Evolutionary conservation across 2,888 invertebrate genomes (phyloP), one percentile per base, ranked within the genome.

Genomic region (Bruchidius siliquastri): DNA sequence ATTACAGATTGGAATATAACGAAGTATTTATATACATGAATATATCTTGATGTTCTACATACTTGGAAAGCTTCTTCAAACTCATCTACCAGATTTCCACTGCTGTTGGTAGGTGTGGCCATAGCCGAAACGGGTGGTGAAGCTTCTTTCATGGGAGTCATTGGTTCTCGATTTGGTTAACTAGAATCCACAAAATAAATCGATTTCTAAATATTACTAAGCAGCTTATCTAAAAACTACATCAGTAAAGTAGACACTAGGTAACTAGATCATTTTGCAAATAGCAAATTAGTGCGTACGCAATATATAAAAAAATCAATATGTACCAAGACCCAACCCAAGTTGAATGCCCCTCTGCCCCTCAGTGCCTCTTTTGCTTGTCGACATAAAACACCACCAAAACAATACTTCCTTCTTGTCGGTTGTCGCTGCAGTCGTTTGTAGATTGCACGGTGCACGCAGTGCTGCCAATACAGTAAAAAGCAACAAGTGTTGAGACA

Each of bases 41-140:
- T n/a, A n/a, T n/a, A n/a, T n/a, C n/a, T n/a, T n/a, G n/a, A n/a
- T n/a, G n/a, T n/a, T n/a, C n/a, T 67, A 21, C 10, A 20, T 88
- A 94, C 94, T 90, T 96, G 95, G 87, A 96, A 96, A 2, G 95
- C 94, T 88, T 96, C 95, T 87, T 96, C 96, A 82, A 96, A 95
- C 86, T 96, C 96, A 83, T 96, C 96, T 72, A 96, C 94, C 72
- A 96, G 88, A 88, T 95, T 96, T 69, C 94, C 94, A 86, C 92
- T 93, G 76, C 94, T 94, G 84, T 94, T 95, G 75, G 94, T 93
- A 76, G 94, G 93, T 76, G 93, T 91, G 83, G 93, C 92, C 93
- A 94, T 93, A 74, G 86, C 86, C 76, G 86, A 86, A 74, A 86
- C 86, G 21, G 86, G 86, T 26, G 86, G 86, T 73, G 86, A 86